Evolutionary conservation across 37 sponge, comb jelly and placozoan genomes (phyloP).

Genomic region (Tethya wilhelma): DNA sequence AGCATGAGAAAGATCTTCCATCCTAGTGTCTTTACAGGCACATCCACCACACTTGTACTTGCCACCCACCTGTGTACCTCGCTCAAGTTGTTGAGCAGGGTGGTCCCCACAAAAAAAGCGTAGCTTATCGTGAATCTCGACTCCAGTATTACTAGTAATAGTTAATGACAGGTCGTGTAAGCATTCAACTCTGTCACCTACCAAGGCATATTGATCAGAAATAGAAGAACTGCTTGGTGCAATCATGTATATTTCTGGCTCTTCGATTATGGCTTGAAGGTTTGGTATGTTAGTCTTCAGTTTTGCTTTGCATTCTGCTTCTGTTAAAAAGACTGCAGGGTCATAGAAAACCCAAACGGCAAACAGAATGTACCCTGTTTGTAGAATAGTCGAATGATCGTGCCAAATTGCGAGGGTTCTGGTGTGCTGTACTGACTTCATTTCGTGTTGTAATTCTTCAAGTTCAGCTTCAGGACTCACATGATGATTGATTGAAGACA

Average conservation of each 20-base stretch:
- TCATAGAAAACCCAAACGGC: slow-evolving; percentile 38
- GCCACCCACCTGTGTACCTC: slow-evolving; percentile 13
- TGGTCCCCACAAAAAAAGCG: slow-evolving; percentile 24
- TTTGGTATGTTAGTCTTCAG: not conserved
- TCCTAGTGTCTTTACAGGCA: not conserved
- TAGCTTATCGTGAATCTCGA: slow-evolving; percentile 6
- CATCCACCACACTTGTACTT: too few relatives aligned
- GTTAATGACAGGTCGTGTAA: not conserved
- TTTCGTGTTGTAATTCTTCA: too few relatives aligned
- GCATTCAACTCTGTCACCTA: slow-evolving; percentile 24
- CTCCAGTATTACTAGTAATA: not conserved
- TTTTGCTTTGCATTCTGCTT: slow-evolving; percentile 2
- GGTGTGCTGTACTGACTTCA: not conserved
- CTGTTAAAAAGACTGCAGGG: slow-evolving; percentile 26
- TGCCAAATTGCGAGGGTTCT: slow-evolving; percentile 43
- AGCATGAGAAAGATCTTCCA: slow-evolving; percentile 5
- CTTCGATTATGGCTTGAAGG: slow-evolving; percentile 31
- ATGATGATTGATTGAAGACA: not conserved
- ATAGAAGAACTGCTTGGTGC: slow-evolving; percentile 23
- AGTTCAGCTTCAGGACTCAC: not conserved
- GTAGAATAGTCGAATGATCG: slow-evolving; percentile 33
- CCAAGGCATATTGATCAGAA: slow-evolving; percentile 23
- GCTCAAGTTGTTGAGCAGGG: slow-evolving; percentile 9
- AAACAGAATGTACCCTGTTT: slow-evolving; percentile 42
- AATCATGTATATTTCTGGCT: slow-evolving; percentile 38